Percentiles rank a stretch among this genome's conserved stretches.
Conservation (phyloP, 2,888 invertebrate genomes). For the Cheilosia vernalis region DNA sequence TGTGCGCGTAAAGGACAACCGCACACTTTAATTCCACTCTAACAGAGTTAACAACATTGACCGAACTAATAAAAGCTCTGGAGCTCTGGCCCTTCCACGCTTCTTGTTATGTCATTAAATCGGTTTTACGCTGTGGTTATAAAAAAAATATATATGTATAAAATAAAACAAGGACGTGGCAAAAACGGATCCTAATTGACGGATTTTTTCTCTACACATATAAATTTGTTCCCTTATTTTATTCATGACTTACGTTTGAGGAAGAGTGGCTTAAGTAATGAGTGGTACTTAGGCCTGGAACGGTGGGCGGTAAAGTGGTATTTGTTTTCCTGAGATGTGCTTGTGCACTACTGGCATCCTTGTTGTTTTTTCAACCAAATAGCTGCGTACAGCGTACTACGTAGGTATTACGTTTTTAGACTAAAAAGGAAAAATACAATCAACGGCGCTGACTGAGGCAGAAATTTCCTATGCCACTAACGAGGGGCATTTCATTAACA, state of each 20-base stretch:
- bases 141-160: not conserved
- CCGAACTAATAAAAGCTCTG: conserved; percentile 34
- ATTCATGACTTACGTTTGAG: conserved; percentile 4
- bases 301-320: too few relatives aligned
- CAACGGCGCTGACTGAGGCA: too few relatives aligned
- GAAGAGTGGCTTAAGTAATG: too few relatives aligned
- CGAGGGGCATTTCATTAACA: too few relatives aligned
- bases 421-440: too few relatives aligned
- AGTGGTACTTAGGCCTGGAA: too few relatives aligned
- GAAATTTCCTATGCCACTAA: too few relatives aligned
- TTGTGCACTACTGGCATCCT: too few relatives aligned
- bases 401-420: too few relatives aligned
- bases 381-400: too few relatives aligned
- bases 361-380: too few relatives aligned
- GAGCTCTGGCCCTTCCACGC: not conserved
- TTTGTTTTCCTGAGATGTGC: too few relatives aligned
- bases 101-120: conserved; percentile 38
- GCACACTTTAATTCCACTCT: conserved; percentile 28
- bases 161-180: not conserved
- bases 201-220: not conserved
- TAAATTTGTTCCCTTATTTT: not conserved
- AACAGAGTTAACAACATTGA: conserved; percentile 43
- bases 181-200: conserved; percentile 17
- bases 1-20: conserved; percentile 1
- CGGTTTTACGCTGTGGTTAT: conserved; percentile 32